Percentiles rank a stretch among this genome's conserved stretches.
These are phyloP conservation scores for Furcifer pardalis DNA, from an alignment of 2,797 vertebrate species.

Conservation along the genomic window DNA sequence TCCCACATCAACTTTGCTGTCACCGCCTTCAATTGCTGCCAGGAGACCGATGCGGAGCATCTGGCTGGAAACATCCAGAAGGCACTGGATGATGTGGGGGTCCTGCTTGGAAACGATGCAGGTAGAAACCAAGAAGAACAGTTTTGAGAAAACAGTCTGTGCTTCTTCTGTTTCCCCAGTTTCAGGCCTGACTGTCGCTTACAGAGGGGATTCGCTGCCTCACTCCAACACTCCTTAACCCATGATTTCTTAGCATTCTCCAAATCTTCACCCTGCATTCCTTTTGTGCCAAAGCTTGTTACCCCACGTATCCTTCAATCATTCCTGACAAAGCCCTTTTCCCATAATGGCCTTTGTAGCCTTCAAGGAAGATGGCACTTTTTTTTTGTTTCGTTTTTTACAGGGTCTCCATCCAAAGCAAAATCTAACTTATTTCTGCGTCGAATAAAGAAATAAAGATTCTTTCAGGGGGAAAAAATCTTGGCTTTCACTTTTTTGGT, in stretches of 20 bases:
- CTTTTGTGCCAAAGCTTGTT: neutral
- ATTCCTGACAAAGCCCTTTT: neutral
- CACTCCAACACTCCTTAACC: neutral
- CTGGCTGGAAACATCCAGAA: conserved; percentile 80
- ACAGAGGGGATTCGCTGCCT: neutral
- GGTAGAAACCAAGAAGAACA: neutral
- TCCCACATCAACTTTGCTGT: conserved; percentile 89
- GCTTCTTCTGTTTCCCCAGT: neutral
- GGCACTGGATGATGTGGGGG: conserved; percentile 86
- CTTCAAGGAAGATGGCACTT: neutral
- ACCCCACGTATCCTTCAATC: neutral
- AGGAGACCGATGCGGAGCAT: conserved; percentile 87
- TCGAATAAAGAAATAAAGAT: conserved; percentile 12
- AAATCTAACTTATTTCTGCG: conserved; percentile 37
- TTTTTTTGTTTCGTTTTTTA: neutral
- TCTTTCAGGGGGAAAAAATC: neutral
- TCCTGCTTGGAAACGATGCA: conserved; percentile 77
- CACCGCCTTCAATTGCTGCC: conserved; percentile 92
- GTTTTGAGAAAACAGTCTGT: neutral
- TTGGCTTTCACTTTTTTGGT: neutral
- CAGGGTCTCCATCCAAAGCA: neutral
- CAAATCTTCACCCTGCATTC: neutral
- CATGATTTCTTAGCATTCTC: neutral
- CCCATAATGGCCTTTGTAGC: neutral
- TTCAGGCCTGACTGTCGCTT: neutral